Evolutionary conservation across 1,140 invertebrate species (phyloP).

Genomic region (Lasioglossum baleicum): DNA sequence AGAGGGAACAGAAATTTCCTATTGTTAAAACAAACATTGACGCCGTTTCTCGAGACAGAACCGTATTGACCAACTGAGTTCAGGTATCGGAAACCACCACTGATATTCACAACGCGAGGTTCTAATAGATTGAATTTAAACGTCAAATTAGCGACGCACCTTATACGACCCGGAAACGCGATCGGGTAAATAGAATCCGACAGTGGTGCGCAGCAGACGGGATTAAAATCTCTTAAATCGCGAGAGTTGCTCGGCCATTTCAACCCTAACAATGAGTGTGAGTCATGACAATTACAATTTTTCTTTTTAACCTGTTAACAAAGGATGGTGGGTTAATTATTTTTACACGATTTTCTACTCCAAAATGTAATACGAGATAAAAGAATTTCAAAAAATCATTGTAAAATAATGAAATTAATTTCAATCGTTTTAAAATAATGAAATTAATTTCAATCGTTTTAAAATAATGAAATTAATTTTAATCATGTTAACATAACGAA

Average conservation of each 20-base stretch:
- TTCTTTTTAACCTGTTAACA: not conserved
- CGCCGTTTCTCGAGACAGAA: no score
- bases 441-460: no score
- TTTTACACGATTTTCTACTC: not conserved
- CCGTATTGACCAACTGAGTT: not conserved
- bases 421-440: no score
- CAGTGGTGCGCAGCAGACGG: not conserved
- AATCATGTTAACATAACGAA: no score
- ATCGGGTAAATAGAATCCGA: not conserved
- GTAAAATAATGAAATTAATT: no score
- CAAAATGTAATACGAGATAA: no score
- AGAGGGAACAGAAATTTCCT: no score
- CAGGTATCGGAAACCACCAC: not conserved
- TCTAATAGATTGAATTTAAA: constrained; percentile 50
- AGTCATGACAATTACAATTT: not conserved
- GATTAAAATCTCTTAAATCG: constrained; percentile 6
- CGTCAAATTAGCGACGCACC: constrained; percentile 44
- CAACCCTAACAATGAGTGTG: not conserved
- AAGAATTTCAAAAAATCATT: no score
- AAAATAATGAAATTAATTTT: no score
- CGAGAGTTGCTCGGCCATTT: not conserved
- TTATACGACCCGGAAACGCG: constrained; percentile 29
- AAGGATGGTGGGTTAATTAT: not conserved
- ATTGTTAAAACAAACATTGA: no score
- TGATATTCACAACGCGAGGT: not conserved